Conservation (phyloP, 2,888 invertebrate species). For the Lucinisca nassula region DNA sequence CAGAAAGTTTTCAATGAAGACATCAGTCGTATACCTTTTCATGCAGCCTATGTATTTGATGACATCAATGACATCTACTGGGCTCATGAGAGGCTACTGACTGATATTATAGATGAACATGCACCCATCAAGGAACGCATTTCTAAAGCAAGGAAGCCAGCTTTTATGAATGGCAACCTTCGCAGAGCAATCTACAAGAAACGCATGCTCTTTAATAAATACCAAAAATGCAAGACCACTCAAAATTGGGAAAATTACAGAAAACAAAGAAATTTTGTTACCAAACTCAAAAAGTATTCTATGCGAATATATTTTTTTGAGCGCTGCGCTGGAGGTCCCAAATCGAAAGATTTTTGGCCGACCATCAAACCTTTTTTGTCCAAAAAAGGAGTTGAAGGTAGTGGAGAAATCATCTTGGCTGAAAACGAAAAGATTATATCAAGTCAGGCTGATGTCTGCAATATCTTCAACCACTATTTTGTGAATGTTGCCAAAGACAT, state of each 20-base stretch:
- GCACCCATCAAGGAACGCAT: constrained; percentile 34
- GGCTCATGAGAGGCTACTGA: not conserved
- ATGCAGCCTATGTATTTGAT: not conserved
- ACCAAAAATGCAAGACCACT: constrained; percentile 7
- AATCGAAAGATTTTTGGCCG: constrained; percentile 23
- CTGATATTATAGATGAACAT: constrained; percentile 32
- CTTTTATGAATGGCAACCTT: constrained; percentile 36
- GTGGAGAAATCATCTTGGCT: constrained; percentile 15
- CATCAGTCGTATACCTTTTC: too few species aligned
- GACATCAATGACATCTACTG: not conserved
- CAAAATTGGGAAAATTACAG: constrained; percentile 33
- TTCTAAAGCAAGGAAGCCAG: not conserved
- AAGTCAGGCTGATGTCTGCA: not conserved
- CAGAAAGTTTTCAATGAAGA: too few species aligned
- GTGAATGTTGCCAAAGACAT: constrained; percentile 18
- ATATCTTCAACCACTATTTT: constrained; percentile 8
- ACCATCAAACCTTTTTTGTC: constrained; percentile 51
- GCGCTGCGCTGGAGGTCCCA: constrained; percentile 28
- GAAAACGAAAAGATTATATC: constrained; percentile 1
- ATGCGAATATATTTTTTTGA: constrained; percentile 39
- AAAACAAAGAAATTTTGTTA: constrained; percentile 42
- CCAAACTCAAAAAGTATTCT: constrained; percentile 20
- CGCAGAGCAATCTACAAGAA: constrained; percentile 46
- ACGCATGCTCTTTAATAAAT: constrained; percentile 30
- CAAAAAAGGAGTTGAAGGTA: too few species aligned